These are phyloP conservation scores for Petrolisthes cinctipes DNA, from an alignment of 2,888 invertebrate species.

Conservation along the genomic window DNA sequence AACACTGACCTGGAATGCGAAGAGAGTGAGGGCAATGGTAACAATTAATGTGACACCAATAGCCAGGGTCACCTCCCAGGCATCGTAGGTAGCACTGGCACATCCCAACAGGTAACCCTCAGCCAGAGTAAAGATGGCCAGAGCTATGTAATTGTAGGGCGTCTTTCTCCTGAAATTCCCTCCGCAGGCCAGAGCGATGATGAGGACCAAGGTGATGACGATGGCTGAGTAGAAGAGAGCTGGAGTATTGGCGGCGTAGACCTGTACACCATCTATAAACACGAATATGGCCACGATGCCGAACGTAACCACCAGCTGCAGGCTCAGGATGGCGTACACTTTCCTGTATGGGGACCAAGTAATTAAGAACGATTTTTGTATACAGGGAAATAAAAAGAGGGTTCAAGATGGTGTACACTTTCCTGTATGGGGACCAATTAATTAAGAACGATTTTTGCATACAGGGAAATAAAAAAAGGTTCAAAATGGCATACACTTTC, in stretches of 20 bases:
- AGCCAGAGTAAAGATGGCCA: slow-evolving; percentile 85
- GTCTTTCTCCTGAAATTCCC: slow-evolving; percentile 77
- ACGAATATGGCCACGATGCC: slow-evolving; percentile 83
- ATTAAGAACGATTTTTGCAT: no score
- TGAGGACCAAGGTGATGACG: slow-evolving; percentile 54
- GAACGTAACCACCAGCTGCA: slow-evolving; percentile 84
- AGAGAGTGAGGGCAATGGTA: slow-evolving; percentile 86
- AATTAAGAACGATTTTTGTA: not conserved
- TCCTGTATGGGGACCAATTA: no score
- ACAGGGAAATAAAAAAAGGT: no score
- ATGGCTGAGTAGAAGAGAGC: slow-evolving; percentile 56
- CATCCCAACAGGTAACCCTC: slow-evolving; percentile 85
- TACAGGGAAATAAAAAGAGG: not conserved
- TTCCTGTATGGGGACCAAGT: slow-evolving; percentile 72
- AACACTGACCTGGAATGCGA: slow-evolving; percentile 79
- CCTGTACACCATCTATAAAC: slow-evolving; percentile 60
- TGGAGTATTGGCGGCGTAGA: slow-evolving; percentile 18
- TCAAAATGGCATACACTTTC: slow-evolving; percentile 87
- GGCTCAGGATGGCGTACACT: slow-evolving; percentile 86
- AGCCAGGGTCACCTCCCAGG: slow-evolving; percentile 83
- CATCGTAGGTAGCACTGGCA: slow-evolving; percentile 77
- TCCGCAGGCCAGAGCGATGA: slow-evolving; percentile 64
- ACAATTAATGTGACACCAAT: slow-evolving; percentile 90
- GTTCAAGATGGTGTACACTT: no score
- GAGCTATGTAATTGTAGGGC: slow-evolving; percentile 89